Base-by-base conservation (phyloP, 2,113 vertebrate species). In the Zosterops borbonicus region DNA sequence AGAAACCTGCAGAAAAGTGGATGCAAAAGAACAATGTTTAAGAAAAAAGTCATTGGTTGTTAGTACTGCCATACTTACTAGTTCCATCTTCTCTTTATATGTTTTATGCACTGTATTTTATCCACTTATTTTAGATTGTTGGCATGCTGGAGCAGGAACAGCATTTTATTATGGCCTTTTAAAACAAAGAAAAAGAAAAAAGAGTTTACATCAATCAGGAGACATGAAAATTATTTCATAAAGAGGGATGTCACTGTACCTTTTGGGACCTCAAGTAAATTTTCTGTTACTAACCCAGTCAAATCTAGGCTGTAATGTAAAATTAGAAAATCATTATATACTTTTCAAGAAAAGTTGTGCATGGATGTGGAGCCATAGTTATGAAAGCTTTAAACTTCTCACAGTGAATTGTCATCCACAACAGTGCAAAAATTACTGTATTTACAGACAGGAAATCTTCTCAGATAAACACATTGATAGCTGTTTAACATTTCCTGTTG, bases 401-500 rank as follows among this genome's bases (percentile, higher is more conserved):
- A 21, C 9, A 31, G 55, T 73, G 37, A 47, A 22, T 64, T 5
- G 1, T 76, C 53, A 56, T 15, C 52, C 49, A 24, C 5, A 6
- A 44, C 47, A 75, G n/a, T 37, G 71, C 31, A 68, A 75, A 93
- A 77, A 35, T 60, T 14, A 42, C 58, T 75, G 12, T 90, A 82
- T 74, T 96, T 86, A 86, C 50, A 80, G 60, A 52, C 47, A 91
- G 69, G 60, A 92, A 74, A 91, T 60, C 27, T 73, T 88, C 46
- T 83, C 68, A 82, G 79, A 37, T 81, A 90, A 93, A 89, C 75
- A 80, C 12, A 24, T 49, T 70, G 85, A 83, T 88, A 71, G 53
- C 31, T 85, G 55, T 59, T 93, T 90, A 73, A 90, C n/a, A 60
- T 83, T 93, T 77, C 39, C 39, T 55, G 29, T 44, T 69, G 46